phyloP scores from a whole-genome alignment of 2,888 invertebrate genomes.

The Eustalomyia histrio region DNA sequence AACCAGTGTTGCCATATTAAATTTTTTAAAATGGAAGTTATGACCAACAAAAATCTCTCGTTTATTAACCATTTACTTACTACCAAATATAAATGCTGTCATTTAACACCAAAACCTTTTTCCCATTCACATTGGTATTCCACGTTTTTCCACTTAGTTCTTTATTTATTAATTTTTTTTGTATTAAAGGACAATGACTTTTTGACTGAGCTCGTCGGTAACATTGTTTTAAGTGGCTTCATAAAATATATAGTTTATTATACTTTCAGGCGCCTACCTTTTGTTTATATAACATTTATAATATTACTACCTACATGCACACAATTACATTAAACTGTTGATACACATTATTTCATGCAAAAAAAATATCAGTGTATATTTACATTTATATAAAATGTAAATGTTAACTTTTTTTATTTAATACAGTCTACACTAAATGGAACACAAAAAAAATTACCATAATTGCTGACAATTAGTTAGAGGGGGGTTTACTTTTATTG shows the following conservation, averaged over 20 bases:
- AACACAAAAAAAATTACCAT: not conserved
- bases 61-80: no score
- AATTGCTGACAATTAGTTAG: slow-evolving; percentile 11
- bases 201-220: not conserved
- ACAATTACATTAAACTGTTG: slow-evolving; percentile 21
- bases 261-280: slow-evolving; percentile 29
- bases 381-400: slow-evolving; percentile 1
- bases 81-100: no score
- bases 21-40: no score
- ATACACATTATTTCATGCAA: not conserved
- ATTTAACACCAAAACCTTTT: no score
- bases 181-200: not conserved
- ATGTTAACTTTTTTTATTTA: slow-evolving; percentile 9
- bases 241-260: slow-evolving; percentile 15
- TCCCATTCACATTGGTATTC: not conserved
- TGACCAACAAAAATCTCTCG: no score
- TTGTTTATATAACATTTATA: not conserved
- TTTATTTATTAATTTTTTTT: not conserved
- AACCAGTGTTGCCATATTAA: no score
- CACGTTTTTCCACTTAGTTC: not conserved
- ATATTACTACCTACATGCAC: no score
- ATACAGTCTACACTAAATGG: not conserved
- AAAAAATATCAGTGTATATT: not conserved
- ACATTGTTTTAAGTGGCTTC: not conserved
- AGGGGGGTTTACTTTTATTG: not conserved